Evolutionary conservation across 2,797 vertebrate genomes (phyloP).

Genomic region (Heliangelus exortis): DNA sequence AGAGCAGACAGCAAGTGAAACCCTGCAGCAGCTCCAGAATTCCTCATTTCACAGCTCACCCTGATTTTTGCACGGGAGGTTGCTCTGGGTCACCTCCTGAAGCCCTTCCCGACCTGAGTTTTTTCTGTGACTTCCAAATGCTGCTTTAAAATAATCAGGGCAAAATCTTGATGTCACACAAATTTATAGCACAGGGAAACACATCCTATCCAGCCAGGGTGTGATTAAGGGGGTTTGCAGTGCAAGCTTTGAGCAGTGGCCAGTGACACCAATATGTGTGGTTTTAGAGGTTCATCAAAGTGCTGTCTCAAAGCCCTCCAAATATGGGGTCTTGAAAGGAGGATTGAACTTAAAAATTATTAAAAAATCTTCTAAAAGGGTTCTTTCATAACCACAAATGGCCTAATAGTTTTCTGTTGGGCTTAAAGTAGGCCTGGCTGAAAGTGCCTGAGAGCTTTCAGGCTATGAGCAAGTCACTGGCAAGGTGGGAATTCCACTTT

Average conservation of each 20-base stretch:
- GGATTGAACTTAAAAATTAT: neutral
- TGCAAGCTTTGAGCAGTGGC: neutral
- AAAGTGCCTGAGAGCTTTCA: neutral
- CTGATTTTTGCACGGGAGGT: neutral
- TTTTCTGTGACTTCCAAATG: neutral
- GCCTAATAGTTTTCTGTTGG: neutral
- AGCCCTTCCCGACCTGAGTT: neutral
- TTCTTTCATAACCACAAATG: neutral
- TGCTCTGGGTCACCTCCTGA: neutral
- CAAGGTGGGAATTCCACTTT: neutral
- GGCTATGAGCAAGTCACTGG: neutral
- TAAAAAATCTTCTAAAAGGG: neutral
- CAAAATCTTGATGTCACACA: rapidly evolving
- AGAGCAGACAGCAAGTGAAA: neutral
- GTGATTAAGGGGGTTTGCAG: neutral
- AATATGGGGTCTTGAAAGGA: rapidly evolving
- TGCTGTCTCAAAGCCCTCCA: neutral
- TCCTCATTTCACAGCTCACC: neutral
- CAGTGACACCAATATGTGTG: rapidly evolving
- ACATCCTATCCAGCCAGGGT: neutral
- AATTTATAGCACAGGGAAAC: neutral
- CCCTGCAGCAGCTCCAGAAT: neutral
- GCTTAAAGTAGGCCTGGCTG: neutral
- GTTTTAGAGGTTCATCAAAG: neutral
- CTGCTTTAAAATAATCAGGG: neutral